Evolutionary conservation across 2,113 vertebrate species (phyloP).

Genomic region (Antigone vipio): DNA sequence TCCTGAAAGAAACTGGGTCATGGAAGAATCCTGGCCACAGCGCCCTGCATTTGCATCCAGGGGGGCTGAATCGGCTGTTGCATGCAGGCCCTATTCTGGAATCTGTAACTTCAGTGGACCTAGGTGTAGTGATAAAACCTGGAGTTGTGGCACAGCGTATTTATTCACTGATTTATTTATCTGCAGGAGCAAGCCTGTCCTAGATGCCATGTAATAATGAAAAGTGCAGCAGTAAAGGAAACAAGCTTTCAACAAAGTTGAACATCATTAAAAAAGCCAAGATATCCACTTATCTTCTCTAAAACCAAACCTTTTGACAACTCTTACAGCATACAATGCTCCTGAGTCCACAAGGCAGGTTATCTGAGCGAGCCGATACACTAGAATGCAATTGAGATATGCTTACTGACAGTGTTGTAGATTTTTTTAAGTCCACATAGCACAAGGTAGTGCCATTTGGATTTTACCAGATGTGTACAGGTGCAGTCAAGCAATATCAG

Average conservation of each 20-base stretch:
- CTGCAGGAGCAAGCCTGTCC: background rate
- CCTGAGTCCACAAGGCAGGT: background rate
- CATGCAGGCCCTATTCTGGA: background rate
- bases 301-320: background rate
- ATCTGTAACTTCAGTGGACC: background rate
- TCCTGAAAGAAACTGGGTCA: background rate
- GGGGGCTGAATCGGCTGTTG: background rate
- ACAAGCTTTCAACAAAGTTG: background rate
- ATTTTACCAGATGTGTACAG: background rate
- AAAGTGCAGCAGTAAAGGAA: background rate
- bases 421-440: background rate
- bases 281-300: background rate
- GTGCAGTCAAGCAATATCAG: background rate
- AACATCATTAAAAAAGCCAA: background rate
- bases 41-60: background rate
- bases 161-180: background rate
- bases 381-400: background rate
- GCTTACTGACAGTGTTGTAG: background rate
- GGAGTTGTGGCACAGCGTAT: background rate
- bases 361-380: background rate
- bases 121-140: background rate
- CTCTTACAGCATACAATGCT: background rate
- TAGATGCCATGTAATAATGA: background rate
- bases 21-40: background rate
- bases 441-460: background rate